These are phyloP conservation scores for Mus minutoides DNA, from an alignment of 2,797 vertebrate genomes.

Conservation along the genomic window DNA sequence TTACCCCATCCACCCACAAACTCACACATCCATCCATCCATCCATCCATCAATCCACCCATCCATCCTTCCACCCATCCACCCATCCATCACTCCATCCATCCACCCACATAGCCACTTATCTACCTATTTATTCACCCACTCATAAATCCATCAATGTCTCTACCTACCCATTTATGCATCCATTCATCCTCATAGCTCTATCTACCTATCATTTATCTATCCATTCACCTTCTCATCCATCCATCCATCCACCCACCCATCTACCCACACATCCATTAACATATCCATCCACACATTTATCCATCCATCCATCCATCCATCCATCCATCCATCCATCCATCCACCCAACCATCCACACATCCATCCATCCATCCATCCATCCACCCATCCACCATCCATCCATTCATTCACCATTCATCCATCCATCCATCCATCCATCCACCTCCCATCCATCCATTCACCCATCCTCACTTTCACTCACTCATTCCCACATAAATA, in stretches of 20 bases:
- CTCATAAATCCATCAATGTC: neutral
- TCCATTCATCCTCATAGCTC: accelerated
- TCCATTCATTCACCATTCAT: too few relatives aligned
- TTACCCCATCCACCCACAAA: too few relatives aligned
- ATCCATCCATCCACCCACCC: neutral
- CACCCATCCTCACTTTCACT: too few relatives aligned
- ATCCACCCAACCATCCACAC: neutral
- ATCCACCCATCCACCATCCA: accelerated
- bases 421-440: neutral
- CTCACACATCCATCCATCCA: too few relatives aligned
- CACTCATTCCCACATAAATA: neutral
- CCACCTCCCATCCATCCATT: neutral
- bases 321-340: too few relatives aligned
- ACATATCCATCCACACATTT: too few relatives aligned
- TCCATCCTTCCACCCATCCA: neutral
- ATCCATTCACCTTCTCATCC: too few relatives aligned
- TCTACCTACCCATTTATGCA: too few relatives aligned
- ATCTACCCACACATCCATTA: accelerated
- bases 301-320: neutral
- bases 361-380: neutral
- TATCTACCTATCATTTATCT: too few relatives aligned
- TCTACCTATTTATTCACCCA: neutral
- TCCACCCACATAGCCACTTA: too few relatives aligned
- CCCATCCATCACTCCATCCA: neutral
- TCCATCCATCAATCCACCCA: neutral